phyloP scores from a whole-genome alignment of 2,113 vertebrate species.

The Apodemus speciosus region DNA sequence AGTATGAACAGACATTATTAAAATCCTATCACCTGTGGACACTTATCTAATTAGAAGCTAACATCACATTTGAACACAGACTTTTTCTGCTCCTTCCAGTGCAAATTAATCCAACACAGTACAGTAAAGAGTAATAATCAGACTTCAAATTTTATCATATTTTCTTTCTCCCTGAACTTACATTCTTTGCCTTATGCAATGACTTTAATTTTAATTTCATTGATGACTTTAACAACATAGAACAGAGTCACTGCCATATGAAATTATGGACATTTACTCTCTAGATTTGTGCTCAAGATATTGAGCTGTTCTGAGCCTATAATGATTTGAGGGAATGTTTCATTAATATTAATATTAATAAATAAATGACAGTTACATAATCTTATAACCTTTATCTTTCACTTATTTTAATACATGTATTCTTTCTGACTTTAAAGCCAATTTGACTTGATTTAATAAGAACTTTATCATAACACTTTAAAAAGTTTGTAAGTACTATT shows the following conservation, averaged over 20 bases:
- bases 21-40: neutral
- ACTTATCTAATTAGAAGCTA: neutral
- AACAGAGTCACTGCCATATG: slow-evolving; percentile 33
- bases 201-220: slow-evolving; percentile 22
- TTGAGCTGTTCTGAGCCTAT: neutral
- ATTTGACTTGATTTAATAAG: slow-evolving; percentile 63
- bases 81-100: neutral
- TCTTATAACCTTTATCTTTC: slow-evolving; percentile 52
- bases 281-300: slow-evolving; percentile 37
- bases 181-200: neutral
- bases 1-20: neutral
- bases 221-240: slow-evolving; percentile 27
- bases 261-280: slow-evolving; percentile 2
- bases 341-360: slow-evolving; percentile 47
- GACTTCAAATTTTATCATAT: neutral
- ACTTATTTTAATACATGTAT: slow-evolving; percentile 39
- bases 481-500: slow-evolving; percentile 7
- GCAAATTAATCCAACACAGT: neutral
- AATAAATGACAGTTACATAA: slow-evolving; percentile 44
- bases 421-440: slow-evolving; percentile 55
- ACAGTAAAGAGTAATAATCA: neutral
- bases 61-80: neutral
- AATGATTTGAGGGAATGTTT: slow-evolving; percentile 58
- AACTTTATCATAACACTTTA: slow-evolving; percentile 36
- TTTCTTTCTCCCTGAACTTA: neutral